Percentiles rank a stretch among this genome's conserved stretches.
Conservation (phyloP, 2,797 vertebrate species). For the Coregonus suidteri region DNA sequence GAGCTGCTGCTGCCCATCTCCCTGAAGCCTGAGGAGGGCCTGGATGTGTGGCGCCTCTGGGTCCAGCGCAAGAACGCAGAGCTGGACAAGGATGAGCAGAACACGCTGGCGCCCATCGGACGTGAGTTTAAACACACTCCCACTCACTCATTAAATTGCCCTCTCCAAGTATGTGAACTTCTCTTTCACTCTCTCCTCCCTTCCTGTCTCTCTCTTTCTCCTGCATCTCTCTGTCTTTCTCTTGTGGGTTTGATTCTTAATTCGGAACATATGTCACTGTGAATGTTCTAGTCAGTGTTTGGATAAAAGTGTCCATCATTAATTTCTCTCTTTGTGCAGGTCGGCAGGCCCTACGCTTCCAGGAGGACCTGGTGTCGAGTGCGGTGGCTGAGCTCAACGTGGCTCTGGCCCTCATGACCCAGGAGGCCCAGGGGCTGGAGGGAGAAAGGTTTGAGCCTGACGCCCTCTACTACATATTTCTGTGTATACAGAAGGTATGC, state of each 20-base stretch:
- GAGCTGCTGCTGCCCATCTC: slow-evolving; percentile 91
- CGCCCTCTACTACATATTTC: slow-evolving; percentile 95
- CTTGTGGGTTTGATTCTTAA: not conserved
- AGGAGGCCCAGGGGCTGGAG: slow-evolving; percentile 89
- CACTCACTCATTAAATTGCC: not conserved
- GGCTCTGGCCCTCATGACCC: slow-evolving; percentile 95
- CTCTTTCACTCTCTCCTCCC: not conserved
- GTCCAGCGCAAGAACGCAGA: slow-evolving; percentile 94
- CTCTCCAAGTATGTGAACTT: no score
- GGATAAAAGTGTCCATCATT: no score
- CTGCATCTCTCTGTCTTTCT: not conserved
- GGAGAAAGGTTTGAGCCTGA: slow-evolving; percentile 89
- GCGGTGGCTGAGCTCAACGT: slow-evolving; percentile 96
- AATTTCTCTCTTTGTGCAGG: slow-evolving; percentile 68
- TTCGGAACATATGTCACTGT: not conserved
- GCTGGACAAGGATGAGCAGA: slow-evolving; percentile 90
- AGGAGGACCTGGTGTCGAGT: slow-evolving; percentile 96
- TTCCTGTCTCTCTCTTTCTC: not conserved
- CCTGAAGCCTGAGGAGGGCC: slow-evolving; percentile 95
- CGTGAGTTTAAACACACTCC: slow-evolving; percentile 76
- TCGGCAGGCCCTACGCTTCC: slow-evolving; percentile 94
- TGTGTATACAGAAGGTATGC: slow-evolving; percentile 97
- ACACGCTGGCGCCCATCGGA: slow-evolving; percentile 94
- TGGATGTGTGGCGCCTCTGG: slow-evolving; percentile 97
- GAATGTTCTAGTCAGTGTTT: not conserved